Evolutionary conservation across 2,888 invertebrate species (phyloP), one percentile per base, ranked within the genome.

Genomic region (Seladonia tumulorum): DNA sequence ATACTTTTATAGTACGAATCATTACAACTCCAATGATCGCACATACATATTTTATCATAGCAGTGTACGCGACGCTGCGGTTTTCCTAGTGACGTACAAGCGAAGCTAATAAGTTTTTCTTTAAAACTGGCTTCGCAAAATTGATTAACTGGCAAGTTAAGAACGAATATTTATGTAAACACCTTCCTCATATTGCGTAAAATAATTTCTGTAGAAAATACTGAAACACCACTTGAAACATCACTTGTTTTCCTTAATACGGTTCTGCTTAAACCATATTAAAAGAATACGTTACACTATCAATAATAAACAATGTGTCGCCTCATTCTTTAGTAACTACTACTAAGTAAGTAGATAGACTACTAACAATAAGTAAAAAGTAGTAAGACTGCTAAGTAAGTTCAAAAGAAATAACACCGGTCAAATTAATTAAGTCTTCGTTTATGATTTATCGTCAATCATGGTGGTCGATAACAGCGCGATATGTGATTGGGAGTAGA

Each of bases 251-350:
- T n/a, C 35, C 35, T 35, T 35, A 60, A n/a, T 25, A 53, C 7
- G 18, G 4, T 29, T 63, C 7, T 63, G 25, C 1, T 2, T 63
- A 7, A 29, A 22, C 8, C 8, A 8, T 45, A n/a, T 42, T 70
- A 10, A 25, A n/a, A 42, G 12, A 45, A 2, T 22, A n/a, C n/a
- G 7, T 25, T 10, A 2, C 35, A 29, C 47, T 25, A 25, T 29
- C 0, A 35, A 29, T 49, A 18, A 49, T 49, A 25, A 49, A 42
- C 53, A 72, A 76, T 81, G 72, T 76, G 72, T 81, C 81, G 71
- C 72, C 53, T 45, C 45, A 60, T 83, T 53, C 42, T 35, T 60
- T 35, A 29, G 35, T 35, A 35, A 35, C 35, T 35, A 35, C 35
- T 35, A 35, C 35, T 35, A 35, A 35, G 35, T 35, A 35, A 35